Percentiles rank a stretch among this genome's conserved stretches.
phyloP scores from a whole-genome alignment of 2,113 vertebrate species.

The Alces alces region DNA sequence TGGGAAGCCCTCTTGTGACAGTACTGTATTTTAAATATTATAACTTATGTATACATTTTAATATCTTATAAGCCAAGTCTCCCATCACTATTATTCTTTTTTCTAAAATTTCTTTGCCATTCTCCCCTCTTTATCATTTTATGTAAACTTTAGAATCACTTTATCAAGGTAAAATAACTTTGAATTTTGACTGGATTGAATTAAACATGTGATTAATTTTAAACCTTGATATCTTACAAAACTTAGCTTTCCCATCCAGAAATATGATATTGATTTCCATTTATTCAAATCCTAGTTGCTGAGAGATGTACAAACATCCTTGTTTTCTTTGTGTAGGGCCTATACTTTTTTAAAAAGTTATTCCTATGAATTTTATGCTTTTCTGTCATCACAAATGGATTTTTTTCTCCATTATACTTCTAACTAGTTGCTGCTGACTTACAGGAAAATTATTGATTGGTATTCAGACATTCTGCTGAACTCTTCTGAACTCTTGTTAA shows the following conservation, averaged over 20 bases:
- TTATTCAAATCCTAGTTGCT: slow-evolving; percentile 11
- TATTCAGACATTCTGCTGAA: background rate
- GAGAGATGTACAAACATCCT: background rate
- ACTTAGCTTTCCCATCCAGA: background rate
- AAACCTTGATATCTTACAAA: background rate
- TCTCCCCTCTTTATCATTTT: slow-evolving; percentile 20
- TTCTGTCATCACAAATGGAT: slow-evolving; percentile 2
- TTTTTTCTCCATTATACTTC: slow-evolving; percentile 8
- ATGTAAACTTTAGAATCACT: background rate
- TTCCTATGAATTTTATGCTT: background rate
- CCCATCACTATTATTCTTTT: background rate
- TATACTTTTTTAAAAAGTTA: background rate
- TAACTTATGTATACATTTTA: background rate
- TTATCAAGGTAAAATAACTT: background rate
- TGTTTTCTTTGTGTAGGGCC: background rate
- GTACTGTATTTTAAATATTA: background rate
- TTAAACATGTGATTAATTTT: slow-evolving; percentile 39
- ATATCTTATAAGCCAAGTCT: background rate
- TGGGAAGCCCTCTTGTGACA: background rate
- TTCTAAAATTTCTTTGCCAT: background rate
- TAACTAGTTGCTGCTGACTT: slow-evolving; percentile 6
- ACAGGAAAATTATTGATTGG: slow-evolving; percentile 23
- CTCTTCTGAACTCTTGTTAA: slow-evolving; percentile 36
- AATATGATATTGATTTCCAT: background rate
- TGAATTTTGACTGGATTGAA: background rate